phyloP scores from a whole-genome alignment of 2,797 vertebrate species.

The Gallirallus australis region DNA sequence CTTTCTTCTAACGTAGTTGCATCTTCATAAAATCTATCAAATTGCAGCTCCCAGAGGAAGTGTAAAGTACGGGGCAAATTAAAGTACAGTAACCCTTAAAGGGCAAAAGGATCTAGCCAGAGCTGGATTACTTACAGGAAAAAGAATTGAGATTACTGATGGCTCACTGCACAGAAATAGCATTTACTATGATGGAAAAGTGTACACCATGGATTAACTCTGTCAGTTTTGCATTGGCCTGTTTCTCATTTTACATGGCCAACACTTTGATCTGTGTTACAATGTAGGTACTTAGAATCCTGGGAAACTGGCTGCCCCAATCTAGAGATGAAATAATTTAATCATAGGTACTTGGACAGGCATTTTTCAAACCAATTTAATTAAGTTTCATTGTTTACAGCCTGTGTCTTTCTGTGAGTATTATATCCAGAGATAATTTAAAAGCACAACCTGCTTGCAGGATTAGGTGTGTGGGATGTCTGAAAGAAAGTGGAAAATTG shows the following conservation, averaged over 20 bases:
- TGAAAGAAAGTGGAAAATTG: slow-evolving; percentile 1
- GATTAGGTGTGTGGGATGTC: background rate
- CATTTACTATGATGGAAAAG: background rate
- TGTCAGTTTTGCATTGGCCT: slow-evolving; percentile 17
- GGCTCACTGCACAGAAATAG: background rate
- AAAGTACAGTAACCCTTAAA: slow-evolving; percentile 11
- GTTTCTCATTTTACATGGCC: slow-evolving; percentile 36
- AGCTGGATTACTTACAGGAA: background rate
- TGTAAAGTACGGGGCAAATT: background rate
- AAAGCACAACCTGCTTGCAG: background rate
- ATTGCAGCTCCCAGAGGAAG: background rate
- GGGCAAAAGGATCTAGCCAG: background rate
- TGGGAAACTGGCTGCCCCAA: slow-evolving; percentile 24
- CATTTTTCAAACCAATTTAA: slow-evolving; percentile 11
- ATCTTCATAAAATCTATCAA: slow-evolving; percentile 11
- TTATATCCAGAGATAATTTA: background rate
- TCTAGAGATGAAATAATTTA: slow-evolving; percentile 38
- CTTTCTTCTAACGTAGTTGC: background rate
- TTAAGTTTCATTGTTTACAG: slow-evolving; percentile 23
- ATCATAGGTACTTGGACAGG: background rate
- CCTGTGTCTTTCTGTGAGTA: background rate
- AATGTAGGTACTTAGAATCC: background rate
- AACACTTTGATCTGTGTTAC: slow-evolving; percentile 23
- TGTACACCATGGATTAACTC: slow-evolving; percentile 14
- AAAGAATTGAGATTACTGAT: slow-evolving; percentile 4